Evolutionary conservation across 2,888 invertebrate genomes (phyloP), one percentile per base, ranked within the genome.

Genomic region (Cryptus armator): DNA sequence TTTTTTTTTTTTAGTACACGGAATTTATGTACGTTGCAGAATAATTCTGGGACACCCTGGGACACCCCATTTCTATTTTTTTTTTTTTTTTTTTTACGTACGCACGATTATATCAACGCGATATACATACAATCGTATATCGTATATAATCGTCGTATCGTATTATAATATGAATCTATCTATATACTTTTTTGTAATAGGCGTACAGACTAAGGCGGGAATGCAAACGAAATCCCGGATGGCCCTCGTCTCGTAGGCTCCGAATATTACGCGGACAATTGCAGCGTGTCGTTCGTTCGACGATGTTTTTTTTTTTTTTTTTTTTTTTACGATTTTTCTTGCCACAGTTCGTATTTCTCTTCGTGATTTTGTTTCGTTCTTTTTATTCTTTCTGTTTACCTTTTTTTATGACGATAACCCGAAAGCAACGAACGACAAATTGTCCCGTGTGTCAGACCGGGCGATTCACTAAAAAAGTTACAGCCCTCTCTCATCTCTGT

Each of bases 171-270:
- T 89, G 90, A 88, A 85, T 91, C 91, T 92, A 92, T 92, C 91
- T 92, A 92, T 91, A 76, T 82, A 81, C 32, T 81, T 74, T 81
- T 77, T 89, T 89, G 87, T 91, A 89, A 87, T 92, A 92, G 91
- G 92, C 91, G 89, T 90, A 89, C 89, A 90, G 90, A 91, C 90
- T 90, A 90, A 90, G 90, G 90, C 90, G 90, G 90, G 90, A 90
- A 89, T 87, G 89, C 89, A 87, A 89, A 89, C 86, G 88, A 89
- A 90, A 88, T 88, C 89, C 89, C 89, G 86, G 84, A 78, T 89
- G 87, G 89, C 87, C 88, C 88, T 88, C 71, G 87, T 88, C 86
- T 82, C 85, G 86, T 86, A 85, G 87, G 86, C 81, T 85, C 79
- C 80, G 81, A 78, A 81, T 81, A 62, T 62, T 37, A 56, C 84